These are phyloP conservation scores for Clarias gariepinus DNA, from an alignment of 2,113 vertebrate species.

Conservation along the genomic window DNA sequence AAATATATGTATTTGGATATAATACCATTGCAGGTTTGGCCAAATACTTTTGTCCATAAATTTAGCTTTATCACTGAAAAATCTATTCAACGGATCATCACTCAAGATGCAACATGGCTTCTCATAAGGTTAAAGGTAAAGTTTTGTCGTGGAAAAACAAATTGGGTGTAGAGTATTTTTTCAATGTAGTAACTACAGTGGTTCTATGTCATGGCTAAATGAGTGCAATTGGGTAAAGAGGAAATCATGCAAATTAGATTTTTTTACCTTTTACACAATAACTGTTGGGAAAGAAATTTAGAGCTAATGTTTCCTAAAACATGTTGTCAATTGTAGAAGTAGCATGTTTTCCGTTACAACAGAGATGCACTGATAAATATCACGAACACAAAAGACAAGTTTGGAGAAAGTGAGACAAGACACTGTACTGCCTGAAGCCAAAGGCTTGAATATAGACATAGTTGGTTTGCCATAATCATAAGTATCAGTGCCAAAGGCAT, in stretches of 20 bases:
- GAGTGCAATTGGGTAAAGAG: not conserved
- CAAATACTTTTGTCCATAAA: not conserved
- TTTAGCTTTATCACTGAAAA: not conserved
- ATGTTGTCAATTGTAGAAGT: not conserved
- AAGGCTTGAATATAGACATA: not conserved
- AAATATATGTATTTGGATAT: too few species aligned
- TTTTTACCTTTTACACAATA: not conserved
- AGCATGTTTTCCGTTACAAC: not conserved
- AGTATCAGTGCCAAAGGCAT: constrained; percentile 31
- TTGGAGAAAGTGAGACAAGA: constrained; percentile 31
- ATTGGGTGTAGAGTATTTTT: not conserved
- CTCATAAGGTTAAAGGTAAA: not conserved
- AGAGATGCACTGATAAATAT: constrained; percentile 9
- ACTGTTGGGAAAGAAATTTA: not conserved
- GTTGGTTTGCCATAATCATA: constrained; percentile 38
- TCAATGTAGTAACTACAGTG: not conserved
- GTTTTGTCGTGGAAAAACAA: not conserved
- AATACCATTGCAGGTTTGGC: too few species aligned
- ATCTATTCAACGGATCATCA: not conserved
- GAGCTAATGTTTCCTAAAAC: not conserved
- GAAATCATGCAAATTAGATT: not conserved
- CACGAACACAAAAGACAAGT: not conserved
- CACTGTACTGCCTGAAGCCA: not conserved
- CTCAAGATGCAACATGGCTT: not conserved
- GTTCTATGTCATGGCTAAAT: not conserved